Evolutionary conservation across 2,888 invertebrate species (phyloP), one percentile per base, ranked within the genome.

Genomic region (Lasioglossum lativentre): DNA sequence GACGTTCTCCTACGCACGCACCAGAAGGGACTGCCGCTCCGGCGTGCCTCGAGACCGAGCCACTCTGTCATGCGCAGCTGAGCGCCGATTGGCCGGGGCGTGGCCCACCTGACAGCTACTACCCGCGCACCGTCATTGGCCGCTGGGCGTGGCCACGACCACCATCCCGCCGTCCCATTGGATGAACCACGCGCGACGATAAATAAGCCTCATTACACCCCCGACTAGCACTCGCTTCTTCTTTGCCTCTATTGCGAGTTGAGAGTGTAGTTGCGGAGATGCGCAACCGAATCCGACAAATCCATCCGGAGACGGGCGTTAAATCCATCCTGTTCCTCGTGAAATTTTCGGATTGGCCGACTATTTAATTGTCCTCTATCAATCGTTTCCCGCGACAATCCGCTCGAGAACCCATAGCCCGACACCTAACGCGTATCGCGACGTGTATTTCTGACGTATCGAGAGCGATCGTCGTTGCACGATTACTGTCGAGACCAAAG

Each of bases 1-100:
- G 91, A 92, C 92, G 92, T 90, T 93, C 91, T 90, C 91, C 89
- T 92, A 91, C 90, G 92, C 93, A 92, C 94, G 94, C 92, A 93
- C 92, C 93, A 92, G 91, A 93, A 91, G 91, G 90, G 92, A 94
- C 94, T 94, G 94, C 90, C 91, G 88, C 68, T 86, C 82, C 86
- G 86, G 86, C 86, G 86, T 86, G 85, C 74, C 70, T 72, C 72
- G 81, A 47, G 75, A 52, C 70, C 78, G 85, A 90, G 68, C 80
- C 82, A 87, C 87, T 87, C 87, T 80, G 91, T 89, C 93, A 88
- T 91, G 92, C 92, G 92, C 91, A 86, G 81, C 86, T 85, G 47
- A 78, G 63, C 75, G 85, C 86, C 86, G 88, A 92, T 91, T 91
- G 91, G 90, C 70, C 59, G 88, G 42, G 93, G 93, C 91, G 93